These are phyloP conservation scores for Anoura caudifer DNA, from an alignment of 2,113 vertebrate species.

Conservation along the genomic window DNA sequence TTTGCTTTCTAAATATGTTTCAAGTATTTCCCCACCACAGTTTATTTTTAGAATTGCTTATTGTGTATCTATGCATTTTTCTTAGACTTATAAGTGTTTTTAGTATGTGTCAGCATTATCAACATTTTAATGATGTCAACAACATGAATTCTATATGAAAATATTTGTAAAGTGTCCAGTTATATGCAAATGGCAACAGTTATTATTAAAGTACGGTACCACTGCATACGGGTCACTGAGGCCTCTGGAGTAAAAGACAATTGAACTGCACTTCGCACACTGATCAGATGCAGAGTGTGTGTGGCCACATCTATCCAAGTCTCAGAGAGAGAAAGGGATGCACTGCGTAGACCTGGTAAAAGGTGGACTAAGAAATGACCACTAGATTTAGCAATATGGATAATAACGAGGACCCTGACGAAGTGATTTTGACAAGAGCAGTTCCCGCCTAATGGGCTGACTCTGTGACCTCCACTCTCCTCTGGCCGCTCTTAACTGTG, in stretches of 20 bases:
- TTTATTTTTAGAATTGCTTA: neutral
- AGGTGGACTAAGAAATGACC: neutral
- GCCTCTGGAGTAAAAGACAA: rapidly evolving
- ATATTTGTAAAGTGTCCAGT: neutral
- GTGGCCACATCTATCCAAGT: no score
- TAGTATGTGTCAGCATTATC: neutral
- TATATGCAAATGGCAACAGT: neutral
- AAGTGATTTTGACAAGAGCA: neutral
- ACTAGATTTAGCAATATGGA: neutral
- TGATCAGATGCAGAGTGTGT: neutral
- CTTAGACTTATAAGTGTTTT: neutral
- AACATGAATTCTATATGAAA: neutral
- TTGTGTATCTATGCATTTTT: neutral
- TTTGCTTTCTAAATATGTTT: neutral
- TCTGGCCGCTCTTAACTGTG: neutral
- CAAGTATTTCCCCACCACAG: neutral
- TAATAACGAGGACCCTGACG: neutral
- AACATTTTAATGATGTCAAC: neutral
- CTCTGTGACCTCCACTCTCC: no score
- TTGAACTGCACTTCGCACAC: rapidly evolving
- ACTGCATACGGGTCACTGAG: no score
- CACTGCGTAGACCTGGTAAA: neutral
- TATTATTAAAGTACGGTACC: neutral
- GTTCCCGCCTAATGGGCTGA: neutral
- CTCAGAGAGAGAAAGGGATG: neutral